Percentiles rank a stretch among this genome's conserved stretches.
These are phyloP conservation scores for Macaria liturata DNA, from an alignment of 2,888 invertebrate species.

Conservation along the genomic window DNA sequence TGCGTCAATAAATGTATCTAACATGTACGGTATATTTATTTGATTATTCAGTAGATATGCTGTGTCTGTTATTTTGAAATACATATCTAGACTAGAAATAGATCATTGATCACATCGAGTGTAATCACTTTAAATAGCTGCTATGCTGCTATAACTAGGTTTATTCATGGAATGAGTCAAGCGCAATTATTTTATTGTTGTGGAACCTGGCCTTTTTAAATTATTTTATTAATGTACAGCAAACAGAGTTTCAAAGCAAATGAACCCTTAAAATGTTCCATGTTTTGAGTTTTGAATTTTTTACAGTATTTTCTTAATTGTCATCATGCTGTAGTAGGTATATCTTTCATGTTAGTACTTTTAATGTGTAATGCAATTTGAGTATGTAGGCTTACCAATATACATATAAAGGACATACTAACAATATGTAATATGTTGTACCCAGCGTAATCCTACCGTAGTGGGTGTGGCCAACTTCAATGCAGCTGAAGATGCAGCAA, in stretches of 20 bases:
- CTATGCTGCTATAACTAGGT: slow-evolving; percentile 13
- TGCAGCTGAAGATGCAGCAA: slow-evolving; percentile 85
- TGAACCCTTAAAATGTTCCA: no score
- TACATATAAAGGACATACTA: no score
- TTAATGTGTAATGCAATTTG: not conserved
- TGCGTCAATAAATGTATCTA: no score
- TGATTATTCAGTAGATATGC: no score
- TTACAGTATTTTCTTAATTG: no score
- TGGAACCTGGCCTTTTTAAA: no score
- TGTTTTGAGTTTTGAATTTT: no score
- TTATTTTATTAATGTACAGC: no score
- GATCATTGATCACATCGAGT: not conserved
- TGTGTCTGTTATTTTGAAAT: no score
- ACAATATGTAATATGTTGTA: not conserved
- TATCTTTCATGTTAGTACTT: not conserved
- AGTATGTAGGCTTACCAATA: no score
- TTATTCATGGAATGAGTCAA: not conserved
- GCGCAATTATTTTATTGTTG: not conserved
- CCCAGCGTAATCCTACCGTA: slow-evolving; percentile 83
- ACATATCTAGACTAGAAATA: slow-evolving; percentile 3
- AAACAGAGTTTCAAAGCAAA: no score
- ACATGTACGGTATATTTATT: no score
- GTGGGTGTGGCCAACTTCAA: slow-evolving; percentile 83
- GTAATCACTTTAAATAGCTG: slow-evolving; percentile 12
- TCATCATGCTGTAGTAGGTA: not conserved